phyloP scores from a whole-genome alignment of 2,113 vertebrate genomes.

The Sphaerodactylus townsendi region DNA sequence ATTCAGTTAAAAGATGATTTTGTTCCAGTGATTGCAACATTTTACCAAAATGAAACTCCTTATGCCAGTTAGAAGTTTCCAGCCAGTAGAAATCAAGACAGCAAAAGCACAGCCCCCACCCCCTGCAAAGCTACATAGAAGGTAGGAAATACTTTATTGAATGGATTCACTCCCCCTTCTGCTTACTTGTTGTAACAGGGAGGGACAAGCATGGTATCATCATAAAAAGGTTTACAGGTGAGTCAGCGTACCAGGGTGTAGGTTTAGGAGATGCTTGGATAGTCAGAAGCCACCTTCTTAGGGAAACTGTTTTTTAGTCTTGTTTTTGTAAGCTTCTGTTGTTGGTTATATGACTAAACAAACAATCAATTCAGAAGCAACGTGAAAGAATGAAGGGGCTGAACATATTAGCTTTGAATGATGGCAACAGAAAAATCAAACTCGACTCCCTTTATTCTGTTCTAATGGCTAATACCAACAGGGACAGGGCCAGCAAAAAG shows the following conservation, averaged over 20 bases:
- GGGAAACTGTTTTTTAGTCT: conserved; percentile 81
- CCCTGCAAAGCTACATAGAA: not conserved
- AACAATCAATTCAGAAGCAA: conserved; percentile 95
- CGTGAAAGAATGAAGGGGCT: conserved; percentile 92
- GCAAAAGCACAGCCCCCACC: not conserved
- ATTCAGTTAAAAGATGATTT: not conserved
- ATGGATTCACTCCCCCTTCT: not conserved
- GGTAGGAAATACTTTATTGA: conserved; percentile 36
- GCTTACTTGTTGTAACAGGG: not conserved
- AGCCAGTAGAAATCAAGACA: not conserved
- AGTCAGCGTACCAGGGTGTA: conserved; percentile 43
- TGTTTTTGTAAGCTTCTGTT: conserved; percentile 85
- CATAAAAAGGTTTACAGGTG: conserved; percentile 59
- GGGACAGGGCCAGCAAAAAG: conserved; percentile 93
- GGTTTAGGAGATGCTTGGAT: conserved; percentile 63
- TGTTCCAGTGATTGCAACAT: not conserved
- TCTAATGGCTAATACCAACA: conserved; percentile 96
- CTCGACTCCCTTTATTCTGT: conserved; percentile 79
- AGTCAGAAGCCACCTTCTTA: conserved; percentile 73
- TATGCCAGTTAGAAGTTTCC: not conserved
- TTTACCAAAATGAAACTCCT: not conserved
- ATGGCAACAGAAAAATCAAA: conserved; percentile 93
- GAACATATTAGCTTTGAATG: conserved; percentile 95
- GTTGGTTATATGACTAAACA: conserved; percentile 97
- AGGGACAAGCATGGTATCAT: not conserved